Evolutionary conservation across 2,113 vertebrate genomes (phyloP).

Genomic region (Bubo scandiacus): DNA sequence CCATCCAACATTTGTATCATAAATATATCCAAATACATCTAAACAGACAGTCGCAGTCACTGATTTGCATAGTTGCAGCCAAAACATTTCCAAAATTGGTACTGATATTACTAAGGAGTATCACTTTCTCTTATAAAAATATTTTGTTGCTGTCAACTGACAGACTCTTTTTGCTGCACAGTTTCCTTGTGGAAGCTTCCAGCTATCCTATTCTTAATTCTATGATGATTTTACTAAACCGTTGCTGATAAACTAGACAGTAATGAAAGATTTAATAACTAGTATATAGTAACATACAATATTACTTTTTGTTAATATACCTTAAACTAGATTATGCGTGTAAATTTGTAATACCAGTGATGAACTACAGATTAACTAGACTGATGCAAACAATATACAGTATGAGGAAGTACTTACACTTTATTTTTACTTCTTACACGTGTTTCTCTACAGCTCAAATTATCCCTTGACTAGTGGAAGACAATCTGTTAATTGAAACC

Average conservation of each 20-base stretch:
- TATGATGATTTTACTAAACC: neutral
- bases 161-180: neutral
- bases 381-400: neutral
- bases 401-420: slow-evolving; percentile 55
- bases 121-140: slow-evolving; percentile 21
- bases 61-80: slow-evolving; percentile 24
- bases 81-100: slow-evolving; percentile 20
- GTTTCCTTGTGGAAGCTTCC: neutral
- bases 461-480: slow-evolving; percentile 68
- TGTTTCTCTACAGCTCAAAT: slow-evolving; percentile 73
- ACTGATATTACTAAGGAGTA: slow-evolving; percentile 22
- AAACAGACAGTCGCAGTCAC: neutral
- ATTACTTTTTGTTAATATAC: neutral
- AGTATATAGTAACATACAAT: neutral
- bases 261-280: neutral
- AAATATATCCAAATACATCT: neutral
- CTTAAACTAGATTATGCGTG: neutral
- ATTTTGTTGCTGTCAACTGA: neutral
- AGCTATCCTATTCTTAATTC: neutral
- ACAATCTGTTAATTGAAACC: slow-evolving; percentile 77
- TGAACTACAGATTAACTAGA: neutral
- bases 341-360: neutral
- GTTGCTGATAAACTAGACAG: neutral
- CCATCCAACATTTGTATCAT: neutral
- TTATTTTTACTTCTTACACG: slow-evolving; percentile 65